phyloP scores from a whole-genome alignment of 64 coral and sea anemone species.

The Platygyra sinensis region DNA sequence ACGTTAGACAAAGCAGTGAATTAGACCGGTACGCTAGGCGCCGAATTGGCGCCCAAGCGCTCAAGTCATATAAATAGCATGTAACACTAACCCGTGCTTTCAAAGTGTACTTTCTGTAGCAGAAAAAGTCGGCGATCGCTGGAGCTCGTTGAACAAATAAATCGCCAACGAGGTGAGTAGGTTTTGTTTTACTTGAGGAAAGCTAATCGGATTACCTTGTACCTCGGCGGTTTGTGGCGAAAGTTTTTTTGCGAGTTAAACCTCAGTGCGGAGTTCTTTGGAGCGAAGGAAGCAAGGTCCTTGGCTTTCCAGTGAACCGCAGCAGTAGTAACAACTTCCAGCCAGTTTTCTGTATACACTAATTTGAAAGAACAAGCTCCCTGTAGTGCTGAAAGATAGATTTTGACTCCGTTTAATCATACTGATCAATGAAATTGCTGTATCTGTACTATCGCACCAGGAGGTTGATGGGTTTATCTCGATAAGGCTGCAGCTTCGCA shows the following conservation, averaged over 20 bases:
- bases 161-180: slow-evolving; percentile 79
- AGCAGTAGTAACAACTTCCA: slow-evolving; percentile 60
- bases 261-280: slow-evolving; percentile 2
- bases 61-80: slow-evolving; percentile 98
- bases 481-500: slow-evolving; percentile 79
- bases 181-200: slow-evolving; percentile 73
- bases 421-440: slow-evolving; percentile 94
- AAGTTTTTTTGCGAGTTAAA: slow-evolving; percentile 3
- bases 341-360: slow-evolving; percentile 30
- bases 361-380: slow-evolving; percentile 70
- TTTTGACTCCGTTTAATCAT: slow-evolving; percentile 92
- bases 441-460: slow-evolving; percentile 77
- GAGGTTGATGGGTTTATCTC: slow-evolving; percentile 98
- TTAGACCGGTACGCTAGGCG: slow-evolving; percentile 80
- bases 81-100: slow-evolving; percentile 86
- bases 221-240: slow-evolving; percentile 25
- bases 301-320: slow-evolving; percentile 36
- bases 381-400: slow-evolving; percentile 79
- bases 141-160: slow-evolving; percentile 69
- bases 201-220: slow-evolving; percentile 75
- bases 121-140: slow-evolving; percentile 55
- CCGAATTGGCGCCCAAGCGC: slow-evolving; percentile 89
- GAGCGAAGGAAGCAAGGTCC: slow-evolving; percentile 5
- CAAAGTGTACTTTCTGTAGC: slow-evolving; percentile 71
- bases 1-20: slow-evolving; percentile 94